Conservation (phyloP, 2,888 invertebrate species). For the Allophyes oxyacanthae region DNA sequence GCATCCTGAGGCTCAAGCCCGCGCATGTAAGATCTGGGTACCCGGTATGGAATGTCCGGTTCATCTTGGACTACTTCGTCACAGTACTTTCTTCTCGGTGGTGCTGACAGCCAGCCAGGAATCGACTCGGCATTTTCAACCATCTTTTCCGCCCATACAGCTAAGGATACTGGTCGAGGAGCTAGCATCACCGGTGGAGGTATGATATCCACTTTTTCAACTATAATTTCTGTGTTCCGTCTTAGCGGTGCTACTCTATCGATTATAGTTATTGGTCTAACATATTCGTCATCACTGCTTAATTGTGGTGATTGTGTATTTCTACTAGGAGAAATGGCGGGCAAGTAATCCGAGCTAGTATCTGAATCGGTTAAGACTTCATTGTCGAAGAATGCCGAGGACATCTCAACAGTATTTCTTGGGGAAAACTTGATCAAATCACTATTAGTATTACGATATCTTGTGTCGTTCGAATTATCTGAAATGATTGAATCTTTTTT, state of each 20-base stretch:
- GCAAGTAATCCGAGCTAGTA: slow-evolving; percentile 74
- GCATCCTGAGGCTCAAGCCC: slow-evolving; percentile 94
- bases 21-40: slow-evolving; percentile 87
- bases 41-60: slow-evolving; percentile 77
- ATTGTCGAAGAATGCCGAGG: slow-evolving; percentile 69
- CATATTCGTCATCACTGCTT: slow-evolving; percentile 81
- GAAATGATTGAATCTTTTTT: slow-evolving; percentile 60
- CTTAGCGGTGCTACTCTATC: slow-evolving; percentile 79
- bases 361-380: slow-evolving; percentile 68
- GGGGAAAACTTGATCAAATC: slow-evolving; percentile 83
- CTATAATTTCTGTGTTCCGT: slow-evolving; percentile 70
- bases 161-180: slow-evolving; percentile 78
- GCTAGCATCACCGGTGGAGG: slow-evolving; percentile 85
- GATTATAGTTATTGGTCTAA: slow-evolving; percentile 77
- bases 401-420: slow-evolving; percentile 57
- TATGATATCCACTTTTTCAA: slow-evolving; percentile 82
- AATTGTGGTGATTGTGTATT: slow-evolving; percentile 53
- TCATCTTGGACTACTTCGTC: slow-evolving; percentile 75
- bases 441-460: slow-evolving; percentile 63
- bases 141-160: slow-evolving; percentile 85
- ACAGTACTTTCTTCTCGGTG: slow-evolving; percentile 79
- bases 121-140: slow-evolving; percentile 89
- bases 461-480: slow-evolving; percentile 54
- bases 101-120: slow-evolving; percentile 85
- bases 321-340: slow-evolving; percentile 58